Evolutionary conservation across 2,797 vertebrate species (phyloP), one percentile per base, ranked within the genome.

Genomic region (Percopsis omiscomaycus): DNA sequence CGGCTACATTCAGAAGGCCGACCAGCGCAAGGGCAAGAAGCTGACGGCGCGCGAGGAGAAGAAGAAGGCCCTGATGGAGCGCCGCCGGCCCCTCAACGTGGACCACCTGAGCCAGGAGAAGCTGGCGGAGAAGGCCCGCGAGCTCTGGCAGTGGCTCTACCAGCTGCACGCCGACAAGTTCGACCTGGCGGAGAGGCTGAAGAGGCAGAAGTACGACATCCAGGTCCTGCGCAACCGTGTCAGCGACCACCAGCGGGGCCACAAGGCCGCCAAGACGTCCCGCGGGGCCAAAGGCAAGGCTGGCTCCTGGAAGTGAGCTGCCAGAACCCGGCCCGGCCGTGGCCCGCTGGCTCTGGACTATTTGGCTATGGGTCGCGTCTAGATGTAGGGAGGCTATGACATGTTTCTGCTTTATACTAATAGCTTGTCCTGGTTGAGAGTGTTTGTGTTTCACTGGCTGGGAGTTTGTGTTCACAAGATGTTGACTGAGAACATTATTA

Each of bases 161-260:
- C 88, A 92, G 83, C 90, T 94, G 29, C 88, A 94, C 1, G 86
- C 85, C 0, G 89, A 94, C 77, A 94, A 92, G 90, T 94, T 94
- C 12, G 90, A 93, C 66, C 73, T 94, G 14, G 80, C 73, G 0
- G 93, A 94, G 56, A 87, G 88, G 78, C 88, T 92, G 56, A 93
- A 92, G 86, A 86, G 68, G 81, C 93, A 94, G 85, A 93, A 92
- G 83, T 94, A 94, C 11, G 92, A 94, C 46, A 91, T 94, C 73
- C 71, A 86, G 0, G 88, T 94, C 59, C 88, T 94, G 15, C 76
- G 90, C 0, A 94, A 94, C 83, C 83, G 93, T 5, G 91, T 94
- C 72, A 92, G 47, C 10, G 92, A 94, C 72, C 93, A 94, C 73
- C 92, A 93, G 85, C 86, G 89, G 46, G 88, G 85, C 73, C 89